A percentile compares a stretch with the other conserved stretches of the same genome.
Evolutionary conservation across 2,888 invertebrate genomes (phyloP).

Genomic region (Caenorhabditis japonica): DNA sequence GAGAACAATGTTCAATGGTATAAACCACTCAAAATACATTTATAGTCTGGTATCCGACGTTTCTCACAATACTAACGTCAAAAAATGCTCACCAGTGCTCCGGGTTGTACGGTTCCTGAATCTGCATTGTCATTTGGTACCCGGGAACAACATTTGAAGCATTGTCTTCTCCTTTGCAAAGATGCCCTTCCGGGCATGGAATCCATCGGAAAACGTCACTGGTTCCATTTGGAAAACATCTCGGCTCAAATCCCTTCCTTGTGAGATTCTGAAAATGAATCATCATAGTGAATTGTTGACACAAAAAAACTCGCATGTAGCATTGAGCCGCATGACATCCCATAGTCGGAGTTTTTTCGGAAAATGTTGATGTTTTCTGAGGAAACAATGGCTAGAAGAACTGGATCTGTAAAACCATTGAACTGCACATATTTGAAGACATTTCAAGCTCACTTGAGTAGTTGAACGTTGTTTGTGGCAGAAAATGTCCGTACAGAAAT

Average conservation of each 20-base stretch:
- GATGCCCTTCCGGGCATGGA: constrained; percentile 63
- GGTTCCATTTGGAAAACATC: constrained; percentile 65
- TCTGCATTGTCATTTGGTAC: constrained; percentile 93
- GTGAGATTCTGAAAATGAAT: constrained; percentile 86
- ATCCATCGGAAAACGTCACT: constrained; percentile 69
- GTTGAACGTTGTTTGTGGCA: constrained; percentile 77
- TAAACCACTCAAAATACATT: no score
- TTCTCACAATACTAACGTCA: no score
- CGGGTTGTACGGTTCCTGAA: constrained; percentile 90
- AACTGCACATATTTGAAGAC: neutral
- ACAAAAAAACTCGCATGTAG: constrained; percentile 39
- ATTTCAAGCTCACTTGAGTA: constrained; percentile 46
- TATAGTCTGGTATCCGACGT: no score
- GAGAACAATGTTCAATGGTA: neutral
- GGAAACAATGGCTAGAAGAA: constrained; percentile 60
- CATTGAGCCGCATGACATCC: constrained; percentile 59
- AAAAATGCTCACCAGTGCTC: constrained; percentile 83
- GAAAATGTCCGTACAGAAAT: constrained; percentile 95
- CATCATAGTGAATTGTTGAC: neutral
- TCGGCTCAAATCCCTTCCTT: constrained; percentile 86
- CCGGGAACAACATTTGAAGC: constrained; percentile 88
- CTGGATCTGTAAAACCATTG: constrained; percentile 43
- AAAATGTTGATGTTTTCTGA: constrained; percentile 58
- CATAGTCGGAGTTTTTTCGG: constrained; percentile 57
- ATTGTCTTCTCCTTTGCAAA: constrained; percentile 84